Conservation (phyloP, 2,113 vertebrate genomes). For the Phyllopteryx taeniolatus region DNA sequence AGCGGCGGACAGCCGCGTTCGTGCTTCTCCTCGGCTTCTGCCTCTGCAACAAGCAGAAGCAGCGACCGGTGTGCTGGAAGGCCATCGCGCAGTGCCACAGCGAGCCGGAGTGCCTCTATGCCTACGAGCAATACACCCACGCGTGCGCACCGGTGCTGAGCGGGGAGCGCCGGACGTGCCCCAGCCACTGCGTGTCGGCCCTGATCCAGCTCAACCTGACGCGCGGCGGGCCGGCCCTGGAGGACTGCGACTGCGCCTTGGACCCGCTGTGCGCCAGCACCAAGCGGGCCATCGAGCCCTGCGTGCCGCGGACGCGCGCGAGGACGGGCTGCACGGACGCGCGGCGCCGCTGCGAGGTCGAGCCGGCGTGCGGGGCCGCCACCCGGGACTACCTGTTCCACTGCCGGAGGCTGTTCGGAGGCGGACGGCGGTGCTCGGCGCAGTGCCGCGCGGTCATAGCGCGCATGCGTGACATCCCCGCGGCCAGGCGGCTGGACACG, state of each 20-base stretch:
- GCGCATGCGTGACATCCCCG: constrained; percentile 85
- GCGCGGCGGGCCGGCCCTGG: constrained; percentile 80
- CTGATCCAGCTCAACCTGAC: constrained; percentile 90
- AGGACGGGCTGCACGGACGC: constrained; percentile 88
- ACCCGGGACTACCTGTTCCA: constrained; percentile 82
- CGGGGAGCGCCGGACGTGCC: constrained; percentile 80
- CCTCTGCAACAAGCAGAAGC: constrained; percentile 66
- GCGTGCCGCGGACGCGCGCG: constrained; percentile 81
- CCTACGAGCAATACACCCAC: constrained; percentile 83
- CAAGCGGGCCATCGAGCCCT: constrained; percentile 88
- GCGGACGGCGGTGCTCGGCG: constrained; percentile 79
- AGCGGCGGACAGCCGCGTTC: constrained; percentile 26
- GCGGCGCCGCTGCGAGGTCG: constrained; percentile 82
- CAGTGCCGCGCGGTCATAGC: constrained; percentile 82
- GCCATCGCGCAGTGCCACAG: constrained; percentile 86
- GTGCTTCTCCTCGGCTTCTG: constrained; percentile 43
- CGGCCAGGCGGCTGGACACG: constrained; percentile 85
- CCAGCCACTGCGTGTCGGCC: constrained; percentile 90
- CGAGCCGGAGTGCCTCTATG: constrained; percentile 85
- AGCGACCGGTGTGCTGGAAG: constrained; percentile 87
- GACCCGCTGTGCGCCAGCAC: constrained; percentile 81
- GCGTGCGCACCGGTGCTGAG: constrained; percentile 81
- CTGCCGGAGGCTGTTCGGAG: constrained; percentile 89
- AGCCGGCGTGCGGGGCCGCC: constrained; percentile 77
- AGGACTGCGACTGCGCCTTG: constrained; percentile 87